phyloP scores from a whole-genome alignment of 2,888 invertebrate genomes.

The Brenthis hecate region DNA sequence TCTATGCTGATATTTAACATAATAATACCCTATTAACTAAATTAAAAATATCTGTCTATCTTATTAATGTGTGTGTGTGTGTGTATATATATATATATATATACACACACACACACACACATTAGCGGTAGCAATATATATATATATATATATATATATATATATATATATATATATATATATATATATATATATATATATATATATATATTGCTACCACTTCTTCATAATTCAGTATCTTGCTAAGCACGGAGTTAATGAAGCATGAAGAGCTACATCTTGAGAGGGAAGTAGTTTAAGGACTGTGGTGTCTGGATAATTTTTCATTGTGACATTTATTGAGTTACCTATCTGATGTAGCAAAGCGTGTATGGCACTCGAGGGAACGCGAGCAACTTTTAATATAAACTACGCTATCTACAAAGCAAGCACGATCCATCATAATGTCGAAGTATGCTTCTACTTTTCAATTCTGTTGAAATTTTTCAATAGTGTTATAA shows the following conservation, averaged over 20 bases:
- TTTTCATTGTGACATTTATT: slow-evolving; percentile 44
- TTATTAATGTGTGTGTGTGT: too few species aligned
- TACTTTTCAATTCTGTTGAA: slow-evolving; percentile 7
- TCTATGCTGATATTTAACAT: too few species aligned
- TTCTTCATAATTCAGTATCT: slow-evolving; percentile 14
- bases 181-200: too few species aligned
- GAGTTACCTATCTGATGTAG: slow-evolving; percentile 31
- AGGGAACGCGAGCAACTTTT: slow-evolving; percentile 32
- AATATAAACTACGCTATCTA: slow-evolving; percentile 30
- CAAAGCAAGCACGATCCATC: slow-evolving; percentile 31
- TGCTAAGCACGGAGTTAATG: slow-evolving; percentile 29
- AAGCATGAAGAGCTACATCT: slow-evolving; percentile 24
- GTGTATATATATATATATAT: too few species aligned
- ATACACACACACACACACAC: too few species aligned
- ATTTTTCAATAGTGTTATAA: not conserved
- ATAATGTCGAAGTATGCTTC: slow-evolving; percentile 22
- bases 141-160: too few species aligned
- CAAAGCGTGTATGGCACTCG: slow-evolving; percentile 33
- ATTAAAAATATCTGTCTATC: not conserved
- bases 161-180: too few species aligned
- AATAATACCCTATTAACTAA: not conserved
- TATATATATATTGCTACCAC: not conserved
- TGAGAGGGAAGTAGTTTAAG: slow-evolving; percentile 21
- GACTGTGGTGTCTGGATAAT: slow-evolving; percentile 32
- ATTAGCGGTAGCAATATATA: too few species aligned